A percentile compares a stretch with the other conserved stretches of the same genome.
These are phyloP conservation scores for Cichlasoma orientale DNA, from an alignment of 2,797 vertebrate species.

Conservation along the genomic window DNA sequence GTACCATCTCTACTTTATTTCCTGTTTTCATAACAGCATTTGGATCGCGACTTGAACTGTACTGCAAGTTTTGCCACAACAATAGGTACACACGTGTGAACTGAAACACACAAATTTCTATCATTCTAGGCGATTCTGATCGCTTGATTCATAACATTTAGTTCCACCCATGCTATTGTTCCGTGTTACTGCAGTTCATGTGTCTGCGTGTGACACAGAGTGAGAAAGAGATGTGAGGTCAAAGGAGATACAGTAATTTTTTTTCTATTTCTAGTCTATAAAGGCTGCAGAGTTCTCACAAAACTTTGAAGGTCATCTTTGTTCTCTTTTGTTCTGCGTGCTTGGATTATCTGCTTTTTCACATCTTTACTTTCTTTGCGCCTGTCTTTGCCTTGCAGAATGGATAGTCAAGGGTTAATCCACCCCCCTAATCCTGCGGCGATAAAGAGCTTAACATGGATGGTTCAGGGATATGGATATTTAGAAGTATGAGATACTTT, in stretches of 20 bases:
- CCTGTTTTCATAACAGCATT: too few species aligned
- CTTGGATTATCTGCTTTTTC: conserved; percentile 14
- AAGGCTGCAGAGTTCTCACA: conserved; percentile 21
- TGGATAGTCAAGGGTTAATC: conserved; percentile 61
- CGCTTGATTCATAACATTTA: background rate
- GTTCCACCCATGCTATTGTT: background rate
- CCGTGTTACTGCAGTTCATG: background rate
- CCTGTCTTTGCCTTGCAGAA: background rate
- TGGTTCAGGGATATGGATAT: conserved; percentile 59
- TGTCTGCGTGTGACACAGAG: background rate
- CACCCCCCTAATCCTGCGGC: conserved; percentile 54
- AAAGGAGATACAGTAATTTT: conserved; percentile 32
- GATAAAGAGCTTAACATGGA: conserved; percentile 68
- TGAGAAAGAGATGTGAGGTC: conserved; percentile 13
- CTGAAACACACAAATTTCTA: too few species aligned
- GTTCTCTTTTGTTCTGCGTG: background rate
- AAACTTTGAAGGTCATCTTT: conserved; percentile 10
- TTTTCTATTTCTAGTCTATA: conserved; percentile 22
- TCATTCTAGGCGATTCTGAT: too few species aligned
- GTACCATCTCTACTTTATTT: too few species aligned
- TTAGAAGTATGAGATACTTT: conserved; percentile 60
- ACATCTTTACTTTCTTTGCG: conserved; percentile 1
- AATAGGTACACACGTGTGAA: too few species aligned
- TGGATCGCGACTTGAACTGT: too few species aligned
- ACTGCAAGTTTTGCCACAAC: too few species aligned